Conservation (phyloP, 2,113 vertebrate genomes). For the Psammodynastes pulverulentus region DNA sequence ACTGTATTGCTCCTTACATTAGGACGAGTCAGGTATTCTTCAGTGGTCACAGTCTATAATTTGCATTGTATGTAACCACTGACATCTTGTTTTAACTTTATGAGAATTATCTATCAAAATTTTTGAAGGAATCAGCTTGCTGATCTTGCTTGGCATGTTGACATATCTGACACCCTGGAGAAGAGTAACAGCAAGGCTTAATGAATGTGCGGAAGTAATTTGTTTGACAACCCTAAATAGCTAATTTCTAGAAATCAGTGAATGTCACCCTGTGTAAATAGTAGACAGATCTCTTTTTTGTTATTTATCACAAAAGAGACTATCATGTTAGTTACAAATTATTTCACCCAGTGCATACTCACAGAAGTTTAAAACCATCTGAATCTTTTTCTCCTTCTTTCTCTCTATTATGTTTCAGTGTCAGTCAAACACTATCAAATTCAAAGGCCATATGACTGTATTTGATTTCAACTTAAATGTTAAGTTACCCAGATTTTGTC, state of each 20-base stretch:
- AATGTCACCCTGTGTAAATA: not conserved
- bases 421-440: not conserved
- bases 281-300: not conserved
- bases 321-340: not conserved
- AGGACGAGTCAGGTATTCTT: not conserved
- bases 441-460: not conserved
- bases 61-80: not conserved
- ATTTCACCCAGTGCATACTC: not conserved
- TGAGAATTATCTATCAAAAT: not conserved
- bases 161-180: not conserved
- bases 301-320: not conserved
- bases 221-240: not conserved
- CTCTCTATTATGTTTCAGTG: not conserved
- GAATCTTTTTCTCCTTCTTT: too few relatives aligned
- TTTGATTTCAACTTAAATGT: not conserved
- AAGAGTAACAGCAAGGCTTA: not conserved
- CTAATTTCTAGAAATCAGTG: not conserved
- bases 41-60: not conserved
- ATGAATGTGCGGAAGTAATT: not conserved
- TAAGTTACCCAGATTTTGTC: not conserved
- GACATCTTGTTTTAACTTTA: not conserved
- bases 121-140: not conserved
- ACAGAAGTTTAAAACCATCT: not conserved
- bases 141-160: not conserved
- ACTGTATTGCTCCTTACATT: not conserved